Conservation (phyloP, 2,113 vertebrate genomes). For the Sciurus niger region DNA sequence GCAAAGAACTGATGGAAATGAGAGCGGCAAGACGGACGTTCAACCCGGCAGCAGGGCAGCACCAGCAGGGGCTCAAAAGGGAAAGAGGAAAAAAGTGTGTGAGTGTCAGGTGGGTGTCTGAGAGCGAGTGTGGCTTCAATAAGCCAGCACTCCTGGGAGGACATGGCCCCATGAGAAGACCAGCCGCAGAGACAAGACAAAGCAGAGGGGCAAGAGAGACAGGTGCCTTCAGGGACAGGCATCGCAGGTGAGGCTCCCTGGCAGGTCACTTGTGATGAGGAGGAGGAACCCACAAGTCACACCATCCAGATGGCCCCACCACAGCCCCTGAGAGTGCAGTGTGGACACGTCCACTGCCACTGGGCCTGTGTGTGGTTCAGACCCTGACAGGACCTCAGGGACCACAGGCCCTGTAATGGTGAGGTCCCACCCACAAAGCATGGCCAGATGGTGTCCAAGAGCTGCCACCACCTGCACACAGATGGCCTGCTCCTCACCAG, state of each 20-base stretch:
- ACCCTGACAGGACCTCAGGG: not conserved
- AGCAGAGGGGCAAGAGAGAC: not conserved
- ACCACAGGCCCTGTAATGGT: not conserved
- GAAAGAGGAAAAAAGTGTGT: not conserved
- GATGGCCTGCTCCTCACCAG: not conserved
- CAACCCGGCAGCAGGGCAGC: not conserved
- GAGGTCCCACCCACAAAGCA: not conserved
- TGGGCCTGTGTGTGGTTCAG: not conserved
- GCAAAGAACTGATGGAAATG: not conserved
- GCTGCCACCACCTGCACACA: not conserved
- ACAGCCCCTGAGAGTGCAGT: not conserved
- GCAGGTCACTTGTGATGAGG: not conserved
- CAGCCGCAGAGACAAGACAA: not conserved
- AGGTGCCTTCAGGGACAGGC: accelerated
- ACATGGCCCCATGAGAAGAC: not conserved
- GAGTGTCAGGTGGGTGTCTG: not conserved
- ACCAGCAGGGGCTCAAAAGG: not conserved
- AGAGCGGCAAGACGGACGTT: not conserved
- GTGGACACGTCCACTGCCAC: not conserved
- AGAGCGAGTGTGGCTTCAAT: not conserved
- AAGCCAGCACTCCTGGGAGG: not conserved
- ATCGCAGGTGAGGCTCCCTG: not conserved
- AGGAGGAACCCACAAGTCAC: not conserved
- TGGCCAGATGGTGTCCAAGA: not conserved
- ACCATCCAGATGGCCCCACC: not conserved